Percentiles rank a stretch among this genome's conserved stretches.
Evolutionary conservation across 2,888 invertebrate genomes (phyloP).

Genomic region (Chloromyia formosa): DNA sequence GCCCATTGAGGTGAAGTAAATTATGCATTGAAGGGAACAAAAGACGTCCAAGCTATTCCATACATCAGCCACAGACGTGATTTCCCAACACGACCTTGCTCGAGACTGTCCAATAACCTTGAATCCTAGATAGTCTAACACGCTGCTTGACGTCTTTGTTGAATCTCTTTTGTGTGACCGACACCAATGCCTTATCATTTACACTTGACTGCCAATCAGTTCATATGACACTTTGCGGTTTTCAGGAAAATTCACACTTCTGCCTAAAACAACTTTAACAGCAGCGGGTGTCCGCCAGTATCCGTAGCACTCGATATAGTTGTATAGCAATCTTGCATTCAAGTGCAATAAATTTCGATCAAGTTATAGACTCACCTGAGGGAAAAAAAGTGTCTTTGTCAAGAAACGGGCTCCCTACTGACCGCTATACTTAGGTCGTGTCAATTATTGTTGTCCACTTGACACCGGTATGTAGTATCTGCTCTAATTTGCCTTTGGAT

Average conservation of each 20-base stretch:
- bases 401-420: too few relatives aligned
- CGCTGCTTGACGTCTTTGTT: neutral
- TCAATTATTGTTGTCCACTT: too few relatives aligned
- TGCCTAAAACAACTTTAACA: slow-evolving; percentile 10
- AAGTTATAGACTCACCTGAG: neutral
- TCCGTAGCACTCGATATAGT: too few relatives aligned
- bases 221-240: slow-evolving; percentile 17
- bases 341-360: neutral
- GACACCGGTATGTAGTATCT: too few relatives aligned
- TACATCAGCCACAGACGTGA: too few relatives aligned
- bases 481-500: too few relatives aligned
- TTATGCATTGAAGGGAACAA: too few relatives aligned
- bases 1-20: too few relatives aligned
- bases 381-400: neutral
- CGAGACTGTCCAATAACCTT: slow-evolving; percentile 24
- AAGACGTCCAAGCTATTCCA: too few relatives aligned
- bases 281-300: too few relatives aligned
- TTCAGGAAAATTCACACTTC: slow-evolving; percentile 23
- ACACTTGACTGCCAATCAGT: slow-evolving; percentile 22
- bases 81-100: neutral
- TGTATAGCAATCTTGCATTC: neutral
- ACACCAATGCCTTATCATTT: slow-evolving; percentile 10
- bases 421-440: too few relatives aligned
- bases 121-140: slow-evolving; percentile 6
- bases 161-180: neutral